Base-by-base conservation (phyloP, 1,140 invertebrate species). In the Dendroctonus valens region DNA sequence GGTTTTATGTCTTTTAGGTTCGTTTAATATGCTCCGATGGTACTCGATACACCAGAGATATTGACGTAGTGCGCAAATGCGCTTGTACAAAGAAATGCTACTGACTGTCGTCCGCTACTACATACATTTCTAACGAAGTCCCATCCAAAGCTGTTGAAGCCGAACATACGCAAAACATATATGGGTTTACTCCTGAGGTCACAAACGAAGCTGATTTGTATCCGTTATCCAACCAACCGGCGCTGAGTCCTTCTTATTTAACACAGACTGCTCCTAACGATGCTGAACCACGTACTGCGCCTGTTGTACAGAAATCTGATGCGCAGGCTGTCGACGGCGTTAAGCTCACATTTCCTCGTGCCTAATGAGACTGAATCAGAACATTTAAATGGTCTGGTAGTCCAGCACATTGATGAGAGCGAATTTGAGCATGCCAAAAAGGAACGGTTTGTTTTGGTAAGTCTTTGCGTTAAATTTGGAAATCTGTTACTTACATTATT, bases 1-100 rank as follows among this genome's bases (percentile, higher is more conserved):
- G n/a, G n/a, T n/a, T n/a, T n/a, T 1, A 26, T 26, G 26, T 26
- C 67, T 62, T 71, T 11, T 79, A 91, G 89, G 87, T 91, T 64
- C 91, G 94, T 69, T 85, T 98, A 65, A 89, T 95, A 74, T 99
- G 96, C 82, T 86, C 88, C 70, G 90, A 98, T 79, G 94, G 95
- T 54, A 91, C 89, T 62, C 89, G 91, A 54, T 97, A 94, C 84
- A 93, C 93, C 76, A 95, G 96, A 85, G 92, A 97, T 77, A 89
- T 99, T 74, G 93, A 97, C 76, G 92, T 98, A 75, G 92, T 98
- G 76, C 88, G 95, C 74, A 97, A 97, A 80, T 98, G 91, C 79
- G 89, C 89, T 61, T 93, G 91, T 81, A 87, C 88, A 67, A 89
- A 91, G 78, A 92, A 92, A 82, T 93, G 91, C 82, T 85, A 89